Percentiles rank a stretch among this genome's conserved stretches.
phyloP scores from a whole-genome alignment of 92 coral and sea anemone genomes.

The Galaxea fascicularis region DNA sequence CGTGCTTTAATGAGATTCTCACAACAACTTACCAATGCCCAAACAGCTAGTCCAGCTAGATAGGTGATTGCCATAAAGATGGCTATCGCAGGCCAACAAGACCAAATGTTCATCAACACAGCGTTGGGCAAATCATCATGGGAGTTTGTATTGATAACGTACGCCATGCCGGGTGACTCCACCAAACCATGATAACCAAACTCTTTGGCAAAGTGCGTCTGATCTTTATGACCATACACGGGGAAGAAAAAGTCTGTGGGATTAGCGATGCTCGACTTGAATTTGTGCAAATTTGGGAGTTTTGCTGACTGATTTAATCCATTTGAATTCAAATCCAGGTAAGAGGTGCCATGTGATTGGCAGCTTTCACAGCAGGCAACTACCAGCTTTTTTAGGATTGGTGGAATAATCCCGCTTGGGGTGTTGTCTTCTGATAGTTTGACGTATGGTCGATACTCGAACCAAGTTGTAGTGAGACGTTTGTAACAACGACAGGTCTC shows the following conservation, averaged over 20 bases:
- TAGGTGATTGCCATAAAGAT: slow-evolving; percentile 44
- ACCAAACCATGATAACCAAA: slow-evolving; percentile 66
- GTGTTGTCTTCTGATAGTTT: slow-evolving; percentile 22
- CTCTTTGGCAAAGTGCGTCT: slow-evolving; percentile 35
- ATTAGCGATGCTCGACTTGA: slow-evolving; percentile 23
- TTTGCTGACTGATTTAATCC: slow-evolving; percentile 20
- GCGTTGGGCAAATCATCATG: slow-evolving; percentile 40
- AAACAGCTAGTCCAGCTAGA: slow-evolving; percentile 47
- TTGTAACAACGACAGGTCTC: slow-evolving; percentile 76
- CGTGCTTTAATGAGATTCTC: too few relatives aligned
- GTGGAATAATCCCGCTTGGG: slow-evolving; percentile 69
- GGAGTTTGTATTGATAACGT: slow-evolving; percentile 46
- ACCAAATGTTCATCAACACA: slow-evolving; percentile 28
- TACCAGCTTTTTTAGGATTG: slow-evolving; percentile 58
- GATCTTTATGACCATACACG: slow-evolving; percentile 39
- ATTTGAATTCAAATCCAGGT: slow-evolving; percentile 30
- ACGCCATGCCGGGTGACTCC: slow-evolving; percentile 71
- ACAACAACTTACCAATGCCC: slow-evolving; percentile 62
- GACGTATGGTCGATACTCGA: slow-evolving; percentile 59
- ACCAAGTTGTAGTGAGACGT: slow-evolving; percentile 70
- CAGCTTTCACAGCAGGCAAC: slow-evolving; percentile 72
- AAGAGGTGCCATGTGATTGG: slow-evolving; percentile 41
- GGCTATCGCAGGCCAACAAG: slow-evolving; percentile 49
- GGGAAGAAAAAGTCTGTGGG: slow-evolving; percentile 62
- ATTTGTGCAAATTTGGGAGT: slow-evolving; percentile 13